These are phyloP conservation scores for Paramormyrops hopkinsi DNA, from an alignment of 2,797 vertebrate genomes.

Conservation along the genomic window DNA sequence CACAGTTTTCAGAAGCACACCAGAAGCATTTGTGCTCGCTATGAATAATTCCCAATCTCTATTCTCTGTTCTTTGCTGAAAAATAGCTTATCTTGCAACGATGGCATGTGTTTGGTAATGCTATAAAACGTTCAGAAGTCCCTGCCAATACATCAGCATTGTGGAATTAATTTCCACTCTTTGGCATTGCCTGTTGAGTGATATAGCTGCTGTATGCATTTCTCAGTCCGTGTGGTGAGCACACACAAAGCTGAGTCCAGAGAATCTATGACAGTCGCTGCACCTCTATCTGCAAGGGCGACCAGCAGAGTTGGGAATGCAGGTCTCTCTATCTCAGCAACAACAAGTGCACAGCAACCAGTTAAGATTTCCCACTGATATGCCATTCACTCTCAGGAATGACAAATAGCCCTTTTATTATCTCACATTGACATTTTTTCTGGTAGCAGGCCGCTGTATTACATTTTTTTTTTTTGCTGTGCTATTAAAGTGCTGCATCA, in stretches of 20 bases:
- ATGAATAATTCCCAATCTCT: constrained; percentile 4
- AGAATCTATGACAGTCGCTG: constrained; percentile 15
- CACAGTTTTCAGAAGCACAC: not conserved
- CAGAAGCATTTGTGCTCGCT: not conserved
- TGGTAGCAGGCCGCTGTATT: constrained; percentile 53
- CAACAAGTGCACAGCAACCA: constrained; percentile 29
- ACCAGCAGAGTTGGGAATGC: not conserved
- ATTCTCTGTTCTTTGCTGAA: not conserved
- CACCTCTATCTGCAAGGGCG: constrained; percentile 23
- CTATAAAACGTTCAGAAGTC: not conserved
- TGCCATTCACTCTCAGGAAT: constrained; percentile 58
- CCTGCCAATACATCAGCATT: not conserved
- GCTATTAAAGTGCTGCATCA: constrained; percentile 61
- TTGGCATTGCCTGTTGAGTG: not conserved
- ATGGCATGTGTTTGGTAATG: not conserved
- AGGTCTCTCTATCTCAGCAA: constrained; percentile 24
- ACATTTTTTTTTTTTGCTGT: constrained; percentile 32
- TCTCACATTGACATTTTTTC: constrained; percentile 59
- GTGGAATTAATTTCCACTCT: not conserved
- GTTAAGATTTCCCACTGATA: constrained; percentile 53
- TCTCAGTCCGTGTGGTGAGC: not conserved
- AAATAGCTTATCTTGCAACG: not conserved
- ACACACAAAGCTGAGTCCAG: not conserved
- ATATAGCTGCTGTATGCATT: not conserved
- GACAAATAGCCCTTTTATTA: constrained; percentile 66